Conservation (phyloP, 2,888 invertebrate genomes). For the Perizoma flavofasciatum region DNA sequence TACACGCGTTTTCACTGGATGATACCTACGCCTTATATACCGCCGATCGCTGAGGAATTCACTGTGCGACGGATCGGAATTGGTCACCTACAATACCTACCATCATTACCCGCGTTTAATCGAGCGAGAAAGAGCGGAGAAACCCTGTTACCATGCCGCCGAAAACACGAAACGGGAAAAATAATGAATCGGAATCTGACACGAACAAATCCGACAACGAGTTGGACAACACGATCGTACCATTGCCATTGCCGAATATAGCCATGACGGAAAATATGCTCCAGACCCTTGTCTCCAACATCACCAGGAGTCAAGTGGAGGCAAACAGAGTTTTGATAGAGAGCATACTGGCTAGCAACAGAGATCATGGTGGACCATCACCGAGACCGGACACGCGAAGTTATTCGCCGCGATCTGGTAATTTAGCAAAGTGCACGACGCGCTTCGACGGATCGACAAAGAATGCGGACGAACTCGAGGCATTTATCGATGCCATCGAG, state of each 20-base stretch:
- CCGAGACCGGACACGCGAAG: background rate
- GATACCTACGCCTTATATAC: no score
- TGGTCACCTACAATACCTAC: no score
- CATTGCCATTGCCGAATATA: background rate
- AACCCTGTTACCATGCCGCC: conserved; percentile 10
- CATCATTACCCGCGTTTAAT: no score
- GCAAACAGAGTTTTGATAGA: conserved; percentile 2
- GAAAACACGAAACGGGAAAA: background rate
- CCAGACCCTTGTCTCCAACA: conserved; percentile 4
- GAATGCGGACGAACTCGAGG: conserved; percentile 27
- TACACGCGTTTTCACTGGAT: background rate
- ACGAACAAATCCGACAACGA: no score
- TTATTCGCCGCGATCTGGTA: background rate
- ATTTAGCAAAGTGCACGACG: conserved; percentile 29
- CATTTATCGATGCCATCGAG: conserved; percentile 31
- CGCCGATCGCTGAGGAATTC: no score
- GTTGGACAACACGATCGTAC: background rate
- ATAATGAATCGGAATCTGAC: background rate
- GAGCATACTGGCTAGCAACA: conserved; percentile 3
- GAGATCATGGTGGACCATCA: background rate
- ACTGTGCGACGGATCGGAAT: no score
- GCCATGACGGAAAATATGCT: conserved; percentile 10
- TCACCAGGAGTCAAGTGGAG: conserved; percentile 2
- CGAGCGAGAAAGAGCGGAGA: no score
- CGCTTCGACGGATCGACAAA: conserved; percentile 23